A percentile compares a stretch with the other conserved stretches of the same genome.
Evolutionary conservation across 1,140 invertebrate species (phyloP).

Genomic region (Triops cancriformis): DNA sequence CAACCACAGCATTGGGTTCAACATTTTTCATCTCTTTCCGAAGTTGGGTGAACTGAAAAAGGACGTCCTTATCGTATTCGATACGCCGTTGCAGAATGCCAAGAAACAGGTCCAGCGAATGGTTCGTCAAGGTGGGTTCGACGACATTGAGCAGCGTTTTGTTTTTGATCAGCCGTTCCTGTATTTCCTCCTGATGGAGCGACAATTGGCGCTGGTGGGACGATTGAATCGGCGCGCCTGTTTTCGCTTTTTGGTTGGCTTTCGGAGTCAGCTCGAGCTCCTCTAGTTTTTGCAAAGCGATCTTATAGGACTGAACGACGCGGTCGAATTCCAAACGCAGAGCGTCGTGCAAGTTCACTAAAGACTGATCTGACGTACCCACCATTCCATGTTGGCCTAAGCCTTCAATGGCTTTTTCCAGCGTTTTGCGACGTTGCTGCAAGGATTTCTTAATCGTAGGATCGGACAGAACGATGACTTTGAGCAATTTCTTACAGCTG

Average conservation of each 20-base stretch:
- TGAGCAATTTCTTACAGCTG: slow-evolving; percentile 49
- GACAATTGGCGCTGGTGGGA: slow-evolving; percentile 82
- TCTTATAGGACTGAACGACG: slow-evolving; percentile 76
- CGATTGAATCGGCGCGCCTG: slow-evolving; percentile 69
- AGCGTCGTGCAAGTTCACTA: slow-evolving; percentile 50
- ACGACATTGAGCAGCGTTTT: slow-evolving; percentile 77
- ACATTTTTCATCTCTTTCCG: slow-evolving; percentile 53
- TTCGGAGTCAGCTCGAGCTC: slow-evolving; percentile 54
- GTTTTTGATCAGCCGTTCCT: slow-evolving; percentile 83
- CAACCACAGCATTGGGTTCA: slow-evolving; percentile 50
- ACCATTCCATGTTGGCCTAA: slow-evolving; percentile 80
- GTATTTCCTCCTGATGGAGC: slow-evolving; percentile 64
- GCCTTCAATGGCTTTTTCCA: slow-evolving; percentile 75
- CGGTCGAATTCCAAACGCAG: slow-evolving; percentile 57
- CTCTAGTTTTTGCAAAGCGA: slow-evolving; percentile 75
- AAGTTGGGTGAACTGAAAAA: slow-evolving; percentile 60
- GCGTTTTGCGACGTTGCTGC: slow-evolving; percentile 53
- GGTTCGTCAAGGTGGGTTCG: slow-evolving; percentile 53
- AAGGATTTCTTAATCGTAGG: slow-evolving; percentile 51
- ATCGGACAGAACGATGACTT: slow-evolving; percentile 48
- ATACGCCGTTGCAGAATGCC: slow-evolving; percentile 54
- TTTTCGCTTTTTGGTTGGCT: slow-evolving; percentile 42
- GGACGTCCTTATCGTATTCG: slow-evolving; percentile 58
- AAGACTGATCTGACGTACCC: slow-evolving; percentile 48
- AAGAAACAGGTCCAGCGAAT: slow-evolving; percentile 48